Base-by-base conservation (phyloP, 2,888 invertebrate species). In the Dryobota labecula region DNA sequence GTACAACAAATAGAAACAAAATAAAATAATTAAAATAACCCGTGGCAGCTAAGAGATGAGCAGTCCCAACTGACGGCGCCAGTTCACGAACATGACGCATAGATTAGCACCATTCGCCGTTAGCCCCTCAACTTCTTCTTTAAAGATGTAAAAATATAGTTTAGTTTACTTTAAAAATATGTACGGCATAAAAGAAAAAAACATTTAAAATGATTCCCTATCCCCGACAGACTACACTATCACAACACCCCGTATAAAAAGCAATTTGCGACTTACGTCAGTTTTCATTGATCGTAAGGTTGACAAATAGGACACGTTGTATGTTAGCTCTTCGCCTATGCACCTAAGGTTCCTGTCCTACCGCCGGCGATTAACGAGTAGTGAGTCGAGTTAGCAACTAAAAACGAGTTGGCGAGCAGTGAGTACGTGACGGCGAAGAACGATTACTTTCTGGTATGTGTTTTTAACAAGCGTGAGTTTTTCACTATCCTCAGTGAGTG, bases 221-320 rank as follows among this genome's bases (percentile, higher is more conserved):
- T 27, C 5, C 9, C 24, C 24, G 2, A 15, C 11, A 41, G 15
- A 57, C 15, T 63, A 24, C 9, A 24, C 30, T 51, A n/a, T 30
- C n/a, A 51, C 36, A 67, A 20, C 75, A 67, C 1, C 15, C 47
- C 20, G 8, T 56, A 54, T 27, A 68, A 68, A 63, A 33, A 63
- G 47, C 62, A 47, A 63, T 64, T 70, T 63, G 47, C 49, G 60
- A 60, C 47, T 33, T n/a, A 60, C 69, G 49, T 63, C 70, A 65
- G 13, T 72, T 20, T 13, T n/a, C 63, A 76, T 70, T 76, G 47
- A 70, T 60, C 41, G 70, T 54, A 36, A 18, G 33, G 13, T 43
- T 38, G 36, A 47, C 61, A 76, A 76, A 76, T 75, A 75, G 30
- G 30, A 58, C 64, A 24, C 30, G 38, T 9, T 45, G 7, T 11